Conservation (phyloP, 2,888 invertebrate genomes). For the Troides helena region DNA sequence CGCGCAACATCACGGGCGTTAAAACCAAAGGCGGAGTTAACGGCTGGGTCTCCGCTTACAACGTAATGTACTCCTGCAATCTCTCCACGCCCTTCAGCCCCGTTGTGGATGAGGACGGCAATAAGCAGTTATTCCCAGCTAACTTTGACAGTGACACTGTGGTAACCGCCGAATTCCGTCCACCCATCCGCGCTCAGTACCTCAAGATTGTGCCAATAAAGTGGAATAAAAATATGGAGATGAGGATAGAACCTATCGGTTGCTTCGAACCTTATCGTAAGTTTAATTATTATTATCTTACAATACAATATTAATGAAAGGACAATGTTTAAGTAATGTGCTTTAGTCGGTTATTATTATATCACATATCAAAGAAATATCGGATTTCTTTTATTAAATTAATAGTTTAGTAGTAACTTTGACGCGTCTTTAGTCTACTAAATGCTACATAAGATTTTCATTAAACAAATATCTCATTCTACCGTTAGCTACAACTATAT, state of each 20-base stretch:
- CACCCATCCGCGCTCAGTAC: slow-evolving; percentile 86
- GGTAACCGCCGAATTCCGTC: slow-evolving; percentile 83
- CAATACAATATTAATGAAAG: too few species aligned
- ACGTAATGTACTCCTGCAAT: slow-evolving; percentile 86
- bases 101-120: slow-evolving; percentile 71
- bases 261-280: slow-evolving; percentile 86
- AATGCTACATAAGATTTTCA: not conserved
- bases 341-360: too few species aligned
- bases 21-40: slow-evolving; percentile 85
- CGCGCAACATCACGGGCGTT: slow-evolving; percentile 88
- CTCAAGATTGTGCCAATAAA: slow-evolving; percentile 85
- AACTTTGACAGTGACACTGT: slow-evolving; percentile 84
- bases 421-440: too few species aligned
- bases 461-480: not conserved
- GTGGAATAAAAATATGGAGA: slow-evolving; percentile 87
- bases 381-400: too few species aligned
- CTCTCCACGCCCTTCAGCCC: slow-evolving; percentile 86
- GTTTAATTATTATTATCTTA: slow-evolving; percentile 35
- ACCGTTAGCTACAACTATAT: slow-evolving; percentile 10
- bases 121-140: slow-evolving; percentile 83
- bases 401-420: too few species aligned
- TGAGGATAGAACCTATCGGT: slow-evolving; percentile 88
- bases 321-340: too few species aligned
- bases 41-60: slow-evolving; percentile 88
- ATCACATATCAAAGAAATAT: too few species aligned